Conservation (phyloP, 2,888 invertebrate genomes). For the Drosophila siamana region DNA sequence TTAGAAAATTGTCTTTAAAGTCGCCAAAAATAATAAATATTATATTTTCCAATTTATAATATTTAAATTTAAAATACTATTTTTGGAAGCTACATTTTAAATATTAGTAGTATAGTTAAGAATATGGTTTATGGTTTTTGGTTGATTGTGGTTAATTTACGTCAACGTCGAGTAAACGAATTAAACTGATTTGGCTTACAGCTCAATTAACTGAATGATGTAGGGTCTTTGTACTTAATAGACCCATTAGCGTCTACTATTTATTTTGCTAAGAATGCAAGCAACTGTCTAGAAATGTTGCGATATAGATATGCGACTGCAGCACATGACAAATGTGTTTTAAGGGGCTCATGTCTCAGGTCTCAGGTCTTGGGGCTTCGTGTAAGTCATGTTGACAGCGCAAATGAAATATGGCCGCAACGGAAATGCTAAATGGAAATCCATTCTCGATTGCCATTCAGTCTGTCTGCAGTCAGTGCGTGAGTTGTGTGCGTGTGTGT, state of each 20-base stretch:
- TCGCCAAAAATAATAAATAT: too few relatives aligned
- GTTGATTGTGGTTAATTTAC: too few relatives aligned
- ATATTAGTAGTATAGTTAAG: too few relatives aligned
- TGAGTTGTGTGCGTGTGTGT: conserved; percentile 8
- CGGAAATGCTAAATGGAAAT: conserved; percentile 74
- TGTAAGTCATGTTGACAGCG: conserved; percentile 43
- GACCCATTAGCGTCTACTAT: neutral
- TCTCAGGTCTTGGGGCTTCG: conserved; percentile 1
- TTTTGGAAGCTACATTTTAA: too few relatives aligned
- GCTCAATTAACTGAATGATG: neutral
- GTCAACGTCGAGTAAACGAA: too few relatives aligned
- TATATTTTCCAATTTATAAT: too few relatives aligned
- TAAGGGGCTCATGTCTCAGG: neutral
- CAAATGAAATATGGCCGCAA: conserved; percentile 71
- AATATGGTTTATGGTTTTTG: too few relatives aligned
- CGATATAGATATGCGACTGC: neutral
- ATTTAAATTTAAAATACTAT: too few relatives aligned
- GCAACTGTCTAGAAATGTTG: neutral
- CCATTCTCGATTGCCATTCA: conserved; percentile 56
- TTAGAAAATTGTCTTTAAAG: too few relatives aligned
- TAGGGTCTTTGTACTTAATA: too few relatives aligned
- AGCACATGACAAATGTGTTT: conserved; percentile 22
- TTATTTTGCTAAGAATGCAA: too few relatives aligned
- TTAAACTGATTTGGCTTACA: too few relatives aligned
- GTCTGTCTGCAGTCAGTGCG: conserved; percentile 13